Base-by-base conservation (phyloP, 2,797 vertebrate species). In the Lepilemur ruficaudatus region DNA sequence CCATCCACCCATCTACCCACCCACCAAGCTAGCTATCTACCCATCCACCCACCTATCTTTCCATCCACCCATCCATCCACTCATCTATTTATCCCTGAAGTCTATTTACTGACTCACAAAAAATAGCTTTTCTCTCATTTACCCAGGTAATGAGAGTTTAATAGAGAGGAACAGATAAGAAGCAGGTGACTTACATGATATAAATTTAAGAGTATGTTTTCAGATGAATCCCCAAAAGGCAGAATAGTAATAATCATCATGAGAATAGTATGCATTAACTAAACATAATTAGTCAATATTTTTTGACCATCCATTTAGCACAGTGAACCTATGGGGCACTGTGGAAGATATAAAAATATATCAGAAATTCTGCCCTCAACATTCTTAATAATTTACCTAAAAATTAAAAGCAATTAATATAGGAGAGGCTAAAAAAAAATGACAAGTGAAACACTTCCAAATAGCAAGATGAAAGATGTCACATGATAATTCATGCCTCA, bases 311-410 rank as follows among this genome's bases (percentile, higher is more conserved):
- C 32, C 46, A 73, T 61, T 81, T 81, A 25, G 17, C 75, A 80
- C 25, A 81, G 85, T 67, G 65, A 86, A 14, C 32, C n/a, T 48
- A 14, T 57, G 72, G 93, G 63, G 28, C 63, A 50, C 17, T 78
- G 61, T 83, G 41, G 57, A 92, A 67, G 38, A 96, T 4, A 35
- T 48, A 78, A 85, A 65, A 75, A 75, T 76, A 63, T 69, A 23
- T 57, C 63, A 48, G 67, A 96, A 87, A 88, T 87, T 90, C 35
- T 88, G 28, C n/a, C 23, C 32, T 97, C 20, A 18, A 48, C 38
- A 86, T 89, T 91, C 15, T 93, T 96, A 91, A 93, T 81, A 93
- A 81, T 59, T 48, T 82, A 61, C 70, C 79, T 79, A 75, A 91
- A 89, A 61, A 84, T 92, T 50, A 59, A 78, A 89, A 82, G 25